A percentile compares a stretch with the other conserved stretches of the same genome.
Conservation (phyloP, 1,140 invertebrate genomes). For the Leptonema lineaticorne region DNA sequence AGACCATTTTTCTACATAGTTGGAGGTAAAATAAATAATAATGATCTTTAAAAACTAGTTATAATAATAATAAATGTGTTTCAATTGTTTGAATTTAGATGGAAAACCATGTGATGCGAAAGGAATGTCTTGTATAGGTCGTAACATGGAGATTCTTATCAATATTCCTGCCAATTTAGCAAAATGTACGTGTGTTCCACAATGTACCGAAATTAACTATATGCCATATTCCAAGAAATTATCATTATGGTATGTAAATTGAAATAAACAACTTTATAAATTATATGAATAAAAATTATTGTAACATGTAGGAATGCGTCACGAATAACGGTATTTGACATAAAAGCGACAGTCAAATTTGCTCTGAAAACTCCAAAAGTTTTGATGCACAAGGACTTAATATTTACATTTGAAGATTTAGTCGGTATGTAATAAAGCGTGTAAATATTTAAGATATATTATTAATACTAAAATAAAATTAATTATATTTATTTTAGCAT, state of each 20-base stretch:
- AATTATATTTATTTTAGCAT: slow-evolving; percentile 27
- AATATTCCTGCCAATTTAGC: slow-evolving; percentile 57
- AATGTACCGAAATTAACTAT: slow-evolving; percentile 58
- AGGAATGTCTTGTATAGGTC: slow-evolving; percentile 57
- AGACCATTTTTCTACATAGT: slow-evolving; percentile 58
- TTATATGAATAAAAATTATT: background rate
- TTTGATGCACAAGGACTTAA: slow-evolving; percentile 50
- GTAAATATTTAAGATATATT: background rate
- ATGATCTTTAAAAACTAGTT: too few species aligned
- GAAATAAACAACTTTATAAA: background rate
- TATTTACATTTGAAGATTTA: slow-evolving; percentile 53
- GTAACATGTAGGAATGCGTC: slow-evolving; percentile 34
- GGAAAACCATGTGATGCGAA: slow-evolving; percentile 56
- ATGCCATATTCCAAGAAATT: slow-evolving; percentile 58
- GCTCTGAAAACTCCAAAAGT: slow-evolving; percentile 52
- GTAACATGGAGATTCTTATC: slow-evolving; percentile 54
- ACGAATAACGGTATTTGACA: slow-evolving; percentile 46
- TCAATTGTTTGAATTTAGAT: slow-evolving; percentile 44
- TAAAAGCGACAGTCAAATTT: slow-evolving; percentile 45
- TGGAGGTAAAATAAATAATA: slow-evolving; percentile 46
- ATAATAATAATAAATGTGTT: background rate
- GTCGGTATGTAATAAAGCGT: slow-evolving; percentile 45
- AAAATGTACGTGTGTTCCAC: slow-evolving; percentile 57
- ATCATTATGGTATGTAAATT: slow-evolving; percentile 44
- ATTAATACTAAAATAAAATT: background rate